Conservation (phyloP, 2,113 vertebrate genomes). For the Pristiophorus japonicus region DNA sequence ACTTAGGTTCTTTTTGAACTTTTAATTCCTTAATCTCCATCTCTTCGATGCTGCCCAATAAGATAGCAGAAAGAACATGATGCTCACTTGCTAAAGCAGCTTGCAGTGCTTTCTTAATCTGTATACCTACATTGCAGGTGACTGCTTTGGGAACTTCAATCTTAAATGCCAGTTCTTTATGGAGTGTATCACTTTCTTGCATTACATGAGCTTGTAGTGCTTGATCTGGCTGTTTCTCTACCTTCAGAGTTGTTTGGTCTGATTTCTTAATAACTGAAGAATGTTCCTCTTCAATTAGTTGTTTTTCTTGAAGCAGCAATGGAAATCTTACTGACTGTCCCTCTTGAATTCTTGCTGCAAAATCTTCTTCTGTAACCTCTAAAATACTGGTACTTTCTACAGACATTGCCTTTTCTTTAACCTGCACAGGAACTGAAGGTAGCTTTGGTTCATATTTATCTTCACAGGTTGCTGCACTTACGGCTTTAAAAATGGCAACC, state of each 20-base stretch:
- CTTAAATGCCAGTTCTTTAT: conserved; percentile 61
- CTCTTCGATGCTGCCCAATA: conserved; percentile 56
- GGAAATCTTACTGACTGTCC: conserved; percentile 65
- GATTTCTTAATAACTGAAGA: conserved; percentile 44
- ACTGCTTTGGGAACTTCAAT: conserved; percentile 53
- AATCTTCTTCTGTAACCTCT: conserved; percentile 60
- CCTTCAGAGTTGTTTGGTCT: conserved; percentile 41
- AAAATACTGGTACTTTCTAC: conserved; percentile 58
- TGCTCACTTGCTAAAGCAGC: conserved; percentile 64
- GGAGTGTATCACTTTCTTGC: conserved; percentile 50
- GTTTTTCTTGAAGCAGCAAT: conserved; percentile 65
- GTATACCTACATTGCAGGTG: conserved; percentile 55
- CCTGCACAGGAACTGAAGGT: conserved; percentile 50
- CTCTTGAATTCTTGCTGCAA: conserved; percentile 62
- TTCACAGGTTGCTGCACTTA: conserved; percentile 47
- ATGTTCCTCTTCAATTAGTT: conserved; percentile 56
- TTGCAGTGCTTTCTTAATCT: conserved; percentile 64
- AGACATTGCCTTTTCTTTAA: conserved; percentile 52
- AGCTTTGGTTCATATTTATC: conserved; percentile 56
- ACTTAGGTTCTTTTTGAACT: conserved; percentile 57
- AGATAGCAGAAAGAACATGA: conserved; percentile 61
- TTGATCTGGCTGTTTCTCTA: conserved; percentile 51
- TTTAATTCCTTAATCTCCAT: conserved; percentile 59
- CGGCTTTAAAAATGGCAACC: conserved; percentile 47
- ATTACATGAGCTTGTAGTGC: conserved; percentile 52